phyloP scores from a whole-genome alignment of 2,888 invertebrate genomes.

The Drosophila fulvimacula region DNA sequence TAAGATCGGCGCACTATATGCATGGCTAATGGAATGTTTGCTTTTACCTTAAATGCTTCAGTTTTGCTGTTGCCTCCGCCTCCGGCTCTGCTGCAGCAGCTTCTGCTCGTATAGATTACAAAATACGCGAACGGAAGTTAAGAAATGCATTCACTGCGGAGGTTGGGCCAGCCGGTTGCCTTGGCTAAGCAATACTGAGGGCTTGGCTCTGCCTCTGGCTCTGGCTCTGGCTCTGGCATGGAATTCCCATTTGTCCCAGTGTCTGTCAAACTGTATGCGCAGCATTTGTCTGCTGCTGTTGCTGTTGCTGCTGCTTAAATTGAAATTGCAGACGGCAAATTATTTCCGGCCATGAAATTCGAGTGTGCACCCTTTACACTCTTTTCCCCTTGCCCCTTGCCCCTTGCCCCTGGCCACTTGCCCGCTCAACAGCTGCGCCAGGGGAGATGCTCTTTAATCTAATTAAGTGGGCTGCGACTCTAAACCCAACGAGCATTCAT shows the following conservation, averaged over 20 bases:
- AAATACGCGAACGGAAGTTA: conserved; percentile 35
- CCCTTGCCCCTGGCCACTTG: neutral
- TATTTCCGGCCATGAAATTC: conserved; percentile 76
- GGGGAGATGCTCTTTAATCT: conserved; percentile 66
- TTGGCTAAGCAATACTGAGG: conserved; percentile 11
- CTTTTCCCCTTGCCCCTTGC: neutral
- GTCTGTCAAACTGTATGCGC: conserved; percentile 44
- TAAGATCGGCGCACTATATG: conserved; percentile 49
- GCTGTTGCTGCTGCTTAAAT: conserved; percentile 41
- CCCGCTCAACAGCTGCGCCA: conserved; percentile 21
- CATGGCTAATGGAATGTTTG: conserved; percentile 34
- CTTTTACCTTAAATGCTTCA: conserved; percentile 15
- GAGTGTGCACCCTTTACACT: conserved; percentile 70
- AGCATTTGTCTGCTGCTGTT: conserved; percentile 18
- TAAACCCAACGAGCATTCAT: conserved; percentile 11
- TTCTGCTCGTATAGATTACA: conserved; percentile 7
- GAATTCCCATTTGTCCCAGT: conserved; percentile 23
- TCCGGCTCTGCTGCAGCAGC: neutral
- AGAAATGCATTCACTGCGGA: conserved; percentile 38
- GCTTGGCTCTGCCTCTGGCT: conserved; percentile 13
- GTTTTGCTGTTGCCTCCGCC: neutral
- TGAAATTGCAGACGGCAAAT: conserved; percentile 75
- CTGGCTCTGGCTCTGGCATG: neutral
- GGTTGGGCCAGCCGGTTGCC: conserved; percentile 18
- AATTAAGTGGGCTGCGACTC: conserved; percentile 53